Percentiles rank a stretch among this genome's conserved stretches.
Evolutionary conservation across 2,888 invertebrate genomes (phyloP).

Genomic region (Ophion ventricosus): DNA sequence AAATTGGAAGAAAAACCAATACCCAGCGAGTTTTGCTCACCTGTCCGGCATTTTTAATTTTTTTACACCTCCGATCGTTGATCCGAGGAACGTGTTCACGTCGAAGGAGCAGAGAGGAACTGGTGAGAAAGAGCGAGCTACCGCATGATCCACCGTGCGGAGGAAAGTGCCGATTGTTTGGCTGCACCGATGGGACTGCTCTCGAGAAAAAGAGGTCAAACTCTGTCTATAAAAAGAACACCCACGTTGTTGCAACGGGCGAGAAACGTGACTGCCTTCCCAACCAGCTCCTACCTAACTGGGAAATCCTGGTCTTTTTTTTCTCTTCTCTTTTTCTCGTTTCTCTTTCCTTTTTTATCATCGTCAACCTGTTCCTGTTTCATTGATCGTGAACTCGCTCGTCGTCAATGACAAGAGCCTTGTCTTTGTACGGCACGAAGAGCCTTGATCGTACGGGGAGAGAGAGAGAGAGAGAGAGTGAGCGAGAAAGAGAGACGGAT

Average conservation of each 20-base stretch:
- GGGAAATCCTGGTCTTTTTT: conserved; percentile 42
- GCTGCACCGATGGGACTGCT: conserved; percentile 56
- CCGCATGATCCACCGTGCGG: conserved; percentile 21
- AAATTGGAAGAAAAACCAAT: neutral
- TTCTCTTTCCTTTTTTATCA: conserved; percentile 17
- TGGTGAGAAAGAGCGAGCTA: too few relatives aligned
- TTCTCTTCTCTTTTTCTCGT: neutral
- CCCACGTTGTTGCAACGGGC: conserved; percentile 72
- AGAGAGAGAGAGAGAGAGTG: neutral
- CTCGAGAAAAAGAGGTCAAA: conserved; percentile 78
- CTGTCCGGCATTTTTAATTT: conserved; percentile 75
- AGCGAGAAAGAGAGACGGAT: too few relatives aligned
- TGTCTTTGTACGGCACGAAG: conserved; percentile 44
- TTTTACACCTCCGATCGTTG: conserved; percentile 2
- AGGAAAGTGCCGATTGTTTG: conserved; percentile 28
- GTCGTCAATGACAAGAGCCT: conserved; percentile 52
- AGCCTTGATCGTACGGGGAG: conserved; percentile 9
- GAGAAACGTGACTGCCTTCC: conserved; percentile 60
- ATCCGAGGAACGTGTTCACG: neutral
- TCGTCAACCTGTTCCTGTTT: conserved; percentile 66
- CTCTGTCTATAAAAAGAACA: conserved; percentile 82
- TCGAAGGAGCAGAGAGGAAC: too few relatives aligned
- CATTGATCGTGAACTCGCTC: conserved; percentile 60
- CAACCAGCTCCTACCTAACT: conserved; percentile 68
- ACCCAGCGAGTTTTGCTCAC: conserved; percentile 65